Percentiles rank a stretch among this genome's conserved stretches.
Conservation (phyloP, 1,140 invertebrate species). For the Drepana arcuata region DNA sequence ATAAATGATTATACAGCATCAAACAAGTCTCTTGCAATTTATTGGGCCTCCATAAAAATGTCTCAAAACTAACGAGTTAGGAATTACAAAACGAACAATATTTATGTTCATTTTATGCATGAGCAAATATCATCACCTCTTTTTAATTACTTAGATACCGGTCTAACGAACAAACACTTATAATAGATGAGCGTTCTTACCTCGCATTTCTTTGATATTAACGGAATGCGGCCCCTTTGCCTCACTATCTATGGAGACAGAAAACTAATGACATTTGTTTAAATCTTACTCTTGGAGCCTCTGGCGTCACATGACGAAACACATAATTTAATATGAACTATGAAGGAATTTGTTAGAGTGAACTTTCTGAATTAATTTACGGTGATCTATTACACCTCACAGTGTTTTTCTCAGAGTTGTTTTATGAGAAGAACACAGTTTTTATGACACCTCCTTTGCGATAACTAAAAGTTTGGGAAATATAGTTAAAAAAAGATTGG, state of each 20-base stretch:
- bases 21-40: slow-evolving; percentile 10
- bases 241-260: not conserved
- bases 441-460: no score
- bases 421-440: no score
- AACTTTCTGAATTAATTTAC: no score
- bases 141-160: slow-evolving; percentile 21
- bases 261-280: not conserved
- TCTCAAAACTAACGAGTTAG: slow-evolving; percentile 6
- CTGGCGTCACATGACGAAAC: no score
- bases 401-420: no score
- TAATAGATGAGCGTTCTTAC: slow-evolving; percentile 2
- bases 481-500: no score
- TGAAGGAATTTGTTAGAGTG: no score
- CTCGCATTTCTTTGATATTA: not conserved
- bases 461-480: no score
- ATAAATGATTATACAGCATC: no score
- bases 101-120: slow-evolving; percentile 49
- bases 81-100: slow-evolving; percentile 21
- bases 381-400: no score
- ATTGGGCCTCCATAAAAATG: slow-evolving; percentile 8
- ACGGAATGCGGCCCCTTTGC: not conserved
- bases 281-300: no score
- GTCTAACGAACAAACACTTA: slow-evolving; percentile 11
- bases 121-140: slow-evolving; percentile 31
- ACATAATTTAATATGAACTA: no score